A percentile compares a stretch with the other conserved stretches of the same genome.
Evolutionary conservation across 2,113 vertebrate genomes (phyloP).

Genomic region (Pyxicephalus adspersus): DNA sequence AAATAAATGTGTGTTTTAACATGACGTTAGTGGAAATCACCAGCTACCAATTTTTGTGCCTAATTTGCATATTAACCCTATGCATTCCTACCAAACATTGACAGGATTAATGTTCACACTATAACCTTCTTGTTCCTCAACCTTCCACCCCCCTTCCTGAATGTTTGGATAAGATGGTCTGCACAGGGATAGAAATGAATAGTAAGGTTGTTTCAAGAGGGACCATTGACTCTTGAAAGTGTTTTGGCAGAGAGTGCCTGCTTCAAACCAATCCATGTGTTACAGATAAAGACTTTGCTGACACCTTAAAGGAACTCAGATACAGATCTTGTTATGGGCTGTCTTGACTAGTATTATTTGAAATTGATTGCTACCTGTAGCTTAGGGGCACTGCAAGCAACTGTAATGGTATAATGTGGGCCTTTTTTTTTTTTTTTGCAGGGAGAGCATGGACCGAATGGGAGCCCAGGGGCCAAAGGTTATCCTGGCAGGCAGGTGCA

Average conservation of each 20-base stretch:
- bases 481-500: constrained; percentile 99
- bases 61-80: constrained; percentile 15
- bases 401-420: constrained; percentile 19
- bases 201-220: constrained; percentile 46
- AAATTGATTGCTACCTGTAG: background rate
- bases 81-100: background rate
- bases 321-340: background rate
- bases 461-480: constrained; percentile 98
- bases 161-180: constrained; percentile 47
- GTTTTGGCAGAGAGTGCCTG: constrained; percentile 28
- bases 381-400: background rate
- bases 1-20: background rate
- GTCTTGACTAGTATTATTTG: background rate
- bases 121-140: background rate
- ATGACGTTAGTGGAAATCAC: constrained; percentile 26
- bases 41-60: constrained; percentile 11
- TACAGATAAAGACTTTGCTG: constrained; percentile 27
- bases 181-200: constrained; percentile 36
- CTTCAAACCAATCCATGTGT: constrained; percentile 21
- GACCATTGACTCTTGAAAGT: constrained; percentile 49
- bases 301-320: constrained; percentile 41
- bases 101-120: constrained; percentile 31
- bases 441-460: constrained; percentile 87
- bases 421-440: constrained; percentile 69
- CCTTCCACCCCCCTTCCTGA: background rate